Base-by-base conservation (phyloP, 2,113 vertebrate genomes). In the Aix galericulata region DNA sequence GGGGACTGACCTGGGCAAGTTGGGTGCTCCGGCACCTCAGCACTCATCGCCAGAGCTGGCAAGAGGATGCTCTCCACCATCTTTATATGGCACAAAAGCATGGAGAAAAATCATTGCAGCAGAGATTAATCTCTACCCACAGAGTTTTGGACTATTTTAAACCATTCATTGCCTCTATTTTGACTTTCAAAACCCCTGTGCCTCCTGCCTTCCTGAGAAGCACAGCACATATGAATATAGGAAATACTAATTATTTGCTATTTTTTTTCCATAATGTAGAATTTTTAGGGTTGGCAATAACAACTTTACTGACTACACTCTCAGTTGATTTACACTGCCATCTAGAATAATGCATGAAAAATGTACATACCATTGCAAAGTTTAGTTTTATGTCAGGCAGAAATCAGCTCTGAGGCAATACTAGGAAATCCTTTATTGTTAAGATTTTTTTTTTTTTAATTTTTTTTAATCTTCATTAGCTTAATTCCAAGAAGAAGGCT, bases 301-400 rank as follows among this genome's bases (percentile, higher is more conserved):
- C 77, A 93, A 86, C 80, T 93, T 93, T 58, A 86, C 73, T 72
- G 94, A 14, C 82, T 91, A 88, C 38, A 5, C 44, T 27, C 48
- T 31, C 63, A 0, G 86, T 60, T 93, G 95, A 90, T 95, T 91
- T 83, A 95, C 82, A 86, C 85, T 91, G 91, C 90, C 85, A 94
- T 83, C 85, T 93, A 91, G 94, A 95, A 93, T 77, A 90, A 96
- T 31, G 75, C 85, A 56, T 59, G 75, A 26, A 9, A 64, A 82
- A 82, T 18, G 81, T 79, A 32, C 73, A 1, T 4, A 52, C 48
- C 46, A 34, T 36, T 25, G 88, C 0, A 5, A 74, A 81, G 79
- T 91, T 95, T 60, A 59, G 79, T 32, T 95, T 91, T 74, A 56
- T 74, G 25, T 40, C 40, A 20, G 85, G 75, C 56, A 74, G 88